These are phyloP conservation scores for Stigmatopora nigra DNA, from an alignment of 2,113 vertebrate genomes.

Conservation along the genomic window DNA sequence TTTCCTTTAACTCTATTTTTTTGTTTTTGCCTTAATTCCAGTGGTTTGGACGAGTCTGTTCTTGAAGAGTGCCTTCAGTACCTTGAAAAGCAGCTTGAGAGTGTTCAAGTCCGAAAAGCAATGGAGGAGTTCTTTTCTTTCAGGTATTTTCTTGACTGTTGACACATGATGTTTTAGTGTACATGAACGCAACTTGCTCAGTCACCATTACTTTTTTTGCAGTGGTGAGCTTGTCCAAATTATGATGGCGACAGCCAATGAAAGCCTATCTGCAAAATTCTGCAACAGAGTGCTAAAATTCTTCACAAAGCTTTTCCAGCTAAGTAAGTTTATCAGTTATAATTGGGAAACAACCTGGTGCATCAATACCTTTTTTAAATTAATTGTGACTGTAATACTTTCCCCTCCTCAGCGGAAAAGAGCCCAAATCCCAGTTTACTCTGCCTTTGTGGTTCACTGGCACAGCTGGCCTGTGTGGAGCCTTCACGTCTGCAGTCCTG, in stretches of 20 bases:
- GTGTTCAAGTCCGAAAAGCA: conserved; percentile 89
- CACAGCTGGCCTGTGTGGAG: conserved; percentile 93
- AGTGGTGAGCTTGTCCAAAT: conserved; percentile 97
- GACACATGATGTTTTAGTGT: not conserved
- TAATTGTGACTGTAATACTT: not conserved
- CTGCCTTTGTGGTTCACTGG: conserved; percentile 87
- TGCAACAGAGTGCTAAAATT: conserved; percentile 97
- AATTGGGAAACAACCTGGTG: not conserved
- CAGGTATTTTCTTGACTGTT: conserved; percentile 65
- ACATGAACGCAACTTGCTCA: not conserved
- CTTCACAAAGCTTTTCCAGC: conserved; percentile 98
- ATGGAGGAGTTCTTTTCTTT: conserved; percentile 99
- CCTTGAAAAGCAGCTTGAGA: conserved; percentile 94
- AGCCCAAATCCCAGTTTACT: conserved; percentile 91
- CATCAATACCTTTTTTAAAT: not conserved
- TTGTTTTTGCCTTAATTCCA: conserved; percentile 34
- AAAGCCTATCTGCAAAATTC: conserved; percentile 93
- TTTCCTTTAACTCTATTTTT: not conserved
- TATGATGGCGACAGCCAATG: conserved; percentile 98
- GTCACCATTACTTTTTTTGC: conserved; percentile 13
- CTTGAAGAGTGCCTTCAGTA: conserved; percentile 94
- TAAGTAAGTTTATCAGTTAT: conserved; percentile 77
- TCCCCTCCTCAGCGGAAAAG: conserved; percentile 80
- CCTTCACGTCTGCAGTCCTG: conserved; percentile 84
- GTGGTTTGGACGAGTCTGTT: conserved; percentile 91